Percentiles rank a stretch among this genome's conserved stretches.
These are phyloP conservation scores for Salpingus planirostris DNA, from an alignment of 2,888 invertebrate genomes.

Conservation along the genomic window DNA sequence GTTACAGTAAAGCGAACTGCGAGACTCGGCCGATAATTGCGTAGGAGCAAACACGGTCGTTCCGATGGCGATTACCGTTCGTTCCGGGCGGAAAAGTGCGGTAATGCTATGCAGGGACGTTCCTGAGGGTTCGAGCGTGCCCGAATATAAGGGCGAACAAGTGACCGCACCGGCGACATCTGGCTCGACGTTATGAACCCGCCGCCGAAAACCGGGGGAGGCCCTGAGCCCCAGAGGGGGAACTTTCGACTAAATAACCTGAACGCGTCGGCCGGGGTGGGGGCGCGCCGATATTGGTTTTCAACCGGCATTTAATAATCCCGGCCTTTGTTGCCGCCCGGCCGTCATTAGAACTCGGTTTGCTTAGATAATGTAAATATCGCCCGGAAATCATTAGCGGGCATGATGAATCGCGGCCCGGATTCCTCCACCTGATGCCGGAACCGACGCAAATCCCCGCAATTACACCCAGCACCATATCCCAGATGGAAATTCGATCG, in stretches of 20 bases:
- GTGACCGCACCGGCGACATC: constrained; percentile 19
- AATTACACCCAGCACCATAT: too few relatives aligned
- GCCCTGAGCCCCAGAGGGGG: constrained; percentile 8
- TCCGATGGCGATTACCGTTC: too few relatives aligned
- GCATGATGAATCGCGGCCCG: constrained; percentile 1
- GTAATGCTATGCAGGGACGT: neutral
- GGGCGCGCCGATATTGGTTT: constrained; percentile 16
- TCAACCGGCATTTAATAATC: constrained; percentile 14
- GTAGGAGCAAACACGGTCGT: too few relatives aligned
- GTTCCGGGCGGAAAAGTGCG: too few relatives aligned
- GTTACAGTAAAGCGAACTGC: too few relatives aligned
- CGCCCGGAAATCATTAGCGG: neutral
- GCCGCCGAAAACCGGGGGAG: neutral
- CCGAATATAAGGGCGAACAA: constrained; percentile 4
- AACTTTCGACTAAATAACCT: constrained; percentile 12
- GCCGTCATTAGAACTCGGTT: constrained; percentile 10
- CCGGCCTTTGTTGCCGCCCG: constrained; percentile 1
- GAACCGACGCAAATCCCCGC: too few relatives aligned
- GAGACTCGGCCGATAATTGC: too few relatives aligned
- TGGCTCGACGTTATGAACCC: constrained; percentile 17
- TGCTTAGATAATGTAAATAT: constrained; percentile 4
- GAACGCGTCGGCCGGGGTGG: constrained; percentile 8
- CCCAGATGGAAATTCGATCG: too few relatives aligned
- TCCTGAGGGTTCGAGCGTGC: constrained; percentile 3
- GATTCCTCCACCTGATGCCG: too few relatives aligned